A percentile compares a stretch with the other conserved stretches of the same genome.
These are phyloP conservation scores for Poecilia velifera DNA, from an alignment of 2,797 vertebrate genomes.

Conservation along the genomic window DNA sequence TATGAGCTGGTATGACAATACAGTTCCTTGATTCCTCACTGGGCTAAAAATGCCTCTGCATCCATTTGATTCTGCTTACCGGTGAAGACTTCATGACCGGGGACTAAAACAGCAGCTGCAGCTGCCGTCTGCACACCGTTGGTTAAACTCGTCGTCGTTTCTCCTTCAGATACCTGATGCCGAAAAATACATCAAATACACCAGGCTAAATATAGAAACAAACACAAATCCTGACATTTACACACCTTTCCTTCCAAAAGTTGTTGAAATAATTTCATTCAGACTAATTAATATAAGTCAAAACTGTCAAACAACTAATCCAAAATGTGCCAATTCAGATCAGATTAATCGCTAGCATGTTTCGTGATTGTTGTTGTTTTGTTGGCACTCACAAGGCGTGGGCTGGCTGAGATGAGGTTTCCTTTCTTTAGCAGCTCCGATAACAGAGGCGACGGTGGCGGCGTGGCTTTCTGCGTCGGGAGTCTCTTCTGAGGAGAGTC, in stretches of 20 bases:
- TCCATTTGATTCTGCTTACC: constrained; percentile 77
- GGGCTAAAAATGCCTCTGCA: not conserved
- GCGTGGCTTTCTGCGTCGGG: constrained; percentile 93
- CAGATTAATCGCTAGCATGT: not conserved
- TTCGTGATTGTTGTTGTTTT: not conserved
- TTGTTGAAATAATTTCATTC: not conserved
- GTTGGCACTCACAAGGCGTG: constrained; percentile 75
- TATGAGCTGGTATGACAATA: too few relatives aligned
- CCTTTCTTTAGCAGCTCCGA: constrained; percentile 99
- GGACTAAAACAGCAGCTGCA: constrained; percentile 79
- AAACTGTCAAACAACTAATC: not conserved
- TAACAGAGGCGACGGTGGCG: constrained; percentile 95
- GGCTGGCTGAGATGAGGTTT: constrained; percentile 94
- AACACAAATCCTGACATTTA: not conserved
- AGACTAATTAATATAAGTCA: not conserved
- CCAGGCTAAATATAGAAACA: not conserved
- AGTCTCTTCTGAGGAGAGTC: constrained; percentile 98
- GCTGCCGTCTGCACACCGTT: constrained; percentile 77
- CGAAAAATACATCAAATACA: not conserved
- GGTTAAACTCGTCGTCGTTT: constrained; percentile 69
- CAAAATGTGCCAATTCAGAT: not conserved
- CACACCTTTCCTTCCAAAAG: not conserved
- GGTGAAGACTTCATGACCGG: constrained; percentile 86
- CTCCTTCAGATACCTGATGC: constrained; percentile 80
- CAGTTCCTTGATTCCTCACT: too few relatives aligned